A percentile compares a stretch with the other conserved stretches of the same genome.
Evolutionary conservation across 2,113 vertebrate genomes (phyloP).

Genomic region (Choloepus hoffmanni): DNA sequence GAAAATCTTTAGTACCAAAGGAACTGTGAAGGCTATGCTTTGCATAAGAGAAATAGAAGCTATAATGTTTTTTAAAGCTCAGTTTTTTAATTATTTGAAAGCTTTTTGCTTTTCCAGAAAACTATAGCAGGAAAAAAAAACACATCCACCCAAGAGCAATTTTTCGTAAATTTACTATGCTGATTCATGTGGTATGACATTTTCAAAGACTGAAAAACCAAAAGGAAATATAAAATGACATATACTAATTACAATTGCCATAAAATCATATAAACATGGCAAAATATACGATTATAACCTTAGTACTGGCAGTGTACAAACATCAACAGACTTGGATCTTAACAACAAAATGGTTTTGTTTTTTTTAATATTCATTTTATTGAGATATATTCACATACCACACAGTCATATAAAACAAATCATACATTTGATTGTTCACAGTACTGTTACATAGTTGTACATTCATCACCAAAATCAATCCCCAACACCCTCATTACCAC

Average conservation of each 20-base stretch:
- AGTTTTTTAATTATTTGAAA: background rate
- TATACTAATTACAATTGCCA: background rate
- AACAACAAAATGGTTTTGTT: slow-evolving; percentile 42
- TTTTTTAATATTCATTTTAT: too few relatives aligned
- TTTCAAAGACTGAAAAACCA: slow-evolving; percentile 39
- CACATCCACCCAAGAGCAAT: background rate
- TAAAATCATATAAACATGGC: slow-evolving; percentile 4
- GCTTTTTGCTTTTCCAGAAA: slow-evolving; percentile 2
- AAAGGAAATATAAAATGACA: slow-evolving; percentile 44
- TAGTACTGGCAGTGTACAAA: background rate
- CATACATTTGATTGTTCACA: too few relatives aligned
- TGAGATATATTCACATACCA: too few relatives aligned
- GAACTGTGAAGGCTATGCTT: slow-evolving; percentile 7
- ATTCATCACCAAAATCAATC: too few relatives aligned
- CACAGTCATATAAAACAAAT: too few relatives aligned
- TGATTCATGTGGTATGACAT: background rate
- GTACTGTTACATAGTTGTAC: too few relatives aligned
- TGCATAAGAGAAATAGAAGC: background rate
- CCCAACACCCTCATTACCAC: too few relatives aligned
- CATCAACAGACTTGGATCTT: background rate
- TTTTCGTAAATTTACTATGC: slow-evolving; percentile 25
- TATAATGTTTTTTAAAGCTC: slow-evolving; percentile 40
- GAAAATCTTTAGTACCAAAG: slow-evolving; percentile 53
- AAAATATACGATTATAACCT: slow-evolving; percentile 43
- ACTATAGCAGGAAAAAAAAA: background rate